These are phyloP conservation scores for Lasiurus borealis DNA, from an alignment of 2,113 vertebrate species.

Conservation along the genomic window DNA sequence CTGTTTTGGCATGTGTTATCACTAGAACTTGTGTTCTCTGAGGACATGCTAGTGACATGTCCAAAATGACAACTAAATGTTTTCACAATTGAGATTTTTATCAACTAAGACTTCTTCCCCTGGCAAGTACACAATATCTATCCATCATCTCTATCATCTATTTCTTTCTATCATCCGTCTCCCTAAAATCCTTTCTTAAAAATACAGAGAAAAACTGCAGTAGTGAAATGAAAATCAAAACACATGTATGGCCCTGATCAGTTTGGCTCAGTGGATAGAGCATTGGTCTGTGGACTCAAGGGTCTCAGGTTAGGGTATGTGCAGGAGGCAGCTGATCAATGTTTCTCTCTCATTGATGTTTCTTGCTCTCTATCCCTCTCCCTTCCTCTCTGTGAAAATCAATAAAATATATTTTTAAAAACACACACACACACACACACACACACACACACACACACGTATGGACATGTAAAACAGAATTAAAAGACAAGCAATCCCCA, in stretches of 20 bases:
- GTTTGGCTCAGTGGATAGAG: too few relatives aligned
- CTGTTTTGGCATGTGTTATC: constrained; percentile 2
- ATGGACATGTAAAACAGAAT: neutral
- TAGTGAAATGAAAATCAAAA: neutral
- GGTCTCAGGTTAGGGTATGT: too few relatives aligned
- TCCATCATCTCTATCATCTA: neutral
- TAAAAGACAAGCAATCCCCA: neutral
- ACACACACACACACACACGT: neutral
- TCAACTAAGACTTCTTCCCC: constrained; percentile 13
- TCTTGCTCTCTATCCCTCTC: too few relatives aligned
- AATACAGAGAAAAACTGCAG: constrained; percentile 2
- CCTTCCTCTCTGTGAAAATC: too few relatives aligned
- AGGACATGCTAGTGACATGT: neutral
- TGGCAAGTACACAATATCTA: neutral
- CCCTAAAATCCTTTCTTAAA: neutral
- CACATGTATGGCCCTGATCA: neutral
- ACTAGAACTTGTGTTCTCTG: neutral
- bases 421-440: too few relatives aligned
- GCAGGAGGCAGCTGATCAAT: too few relatives aligned
- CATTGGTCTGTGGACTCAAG: too few relatives aligned
- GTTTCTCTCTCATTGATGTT: too few relatives aligned
- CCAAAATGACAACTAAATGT: constrained; percentile 14
- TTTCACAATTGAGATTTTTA: constrained; percentile 16
- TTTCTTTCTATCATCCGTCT: neutral
- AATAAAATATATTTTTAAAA: too few relatives aligned